Percentiles rank a stretch among this genome's conserved stretches.
Evolutionary conservation across 2,113 vertebrate genomes (phyloP).

Genomic region (Uria aalge): DNA sequence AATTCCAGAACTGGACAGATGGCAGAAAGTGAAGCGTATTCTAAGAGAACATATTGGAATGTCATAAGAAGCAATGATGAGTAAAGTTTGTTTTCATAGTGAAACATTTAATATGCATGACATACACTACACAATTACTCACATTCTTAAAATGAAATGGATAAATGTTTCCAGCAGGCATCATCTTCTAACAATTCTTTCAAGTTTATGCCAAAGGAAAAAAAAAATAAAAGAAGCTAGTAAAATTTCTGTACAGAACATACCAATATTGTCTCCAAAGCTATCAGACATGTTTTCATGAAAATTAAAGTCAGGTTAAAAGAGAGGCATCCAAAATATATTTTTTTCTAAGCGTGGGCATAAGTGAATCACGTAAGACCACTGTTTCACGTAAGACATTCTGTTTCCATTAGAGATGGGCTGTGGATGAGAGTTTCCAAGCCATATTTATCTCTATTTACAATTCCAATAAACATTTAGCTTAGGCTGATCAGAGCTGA

Average conservation of each 20-base stretch:
- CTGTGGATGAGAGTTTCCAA: background rate
- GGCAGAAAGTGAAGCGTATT: background rate
- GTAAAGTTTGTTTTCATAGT: conserved; percentile 38
- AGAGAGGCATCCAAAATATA: conserved; percentile 37
- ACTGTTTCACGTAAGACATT: background rate
- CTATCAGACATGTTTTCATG: conserved; percentile 44
- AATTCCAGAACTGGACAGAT: conserved; percentile 18
- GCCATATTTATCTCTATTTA: background rate
- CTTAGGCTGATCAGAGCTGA: background rate
- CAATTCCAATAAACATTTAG: background rate
- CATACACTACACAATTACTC: conserved; percentile 27
- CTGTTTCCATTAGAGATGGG: background rate
- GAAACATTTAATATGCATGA: conserved; percentile 54
- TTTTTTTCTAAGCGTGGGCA: conserved; percentile 32
- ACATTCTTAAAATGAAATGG: conserved; percentile 58
- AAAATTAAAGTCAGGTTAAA: conserved; percentile 57
- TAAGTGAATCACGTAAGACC: background rate
- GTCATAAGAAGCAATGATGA: conserved; percentile 33
- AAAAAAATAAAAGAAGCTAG: background rate
- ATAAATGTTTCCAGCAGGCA: conserved; percentile 59
- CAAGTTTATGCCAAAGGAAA: conserved; percentile 21
- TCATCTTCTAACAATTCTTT: conserved; percentile 59
- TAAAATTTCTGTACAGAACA: conserved; percentile 46
- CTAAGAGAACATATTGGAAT: conserved; percentile 28
- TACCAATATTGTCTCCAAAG: conserved; percentile 49